phyloP scores from a whole-genome alignment of 2,888 invertebrate genomes.

The Iselma pallidipennis region DNA sequence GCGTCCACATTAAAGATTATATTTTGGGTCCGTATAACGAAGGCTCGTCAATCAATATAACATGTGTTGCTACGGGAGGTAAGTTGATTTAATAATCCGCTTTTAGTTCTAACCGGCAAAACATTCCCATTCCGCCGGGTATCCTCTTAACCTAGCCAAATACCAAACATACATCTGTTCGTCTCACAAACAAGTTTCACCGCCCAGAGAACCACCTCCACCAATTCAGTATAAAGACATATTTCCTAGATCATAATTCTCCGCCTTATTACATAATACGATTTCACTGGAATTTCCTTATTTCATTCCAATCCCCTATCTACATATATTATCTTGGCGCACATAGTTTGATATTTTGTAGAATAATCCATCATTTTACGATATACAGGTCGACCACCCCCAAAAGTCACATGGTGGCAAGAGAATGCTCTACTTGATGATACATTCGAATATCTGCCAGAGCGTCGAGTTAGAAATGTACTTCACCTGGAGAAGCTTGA shows the following conservation, averaged over 20 bases:
- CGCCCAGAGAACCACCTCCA: not conserved
- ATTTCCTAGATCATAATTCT: not conserved
- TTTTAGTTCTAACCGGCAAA: slow-evolving; percentile 18
- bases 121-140: not conserved
- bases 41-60: slow-evolving; percentile 78
- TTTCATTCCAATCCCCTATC: not conserved
- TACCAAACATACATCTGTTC: not conserved
- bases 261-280: not conserved
- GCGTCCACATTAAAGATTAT: slow-evolving; percentile 73
- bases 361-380: not conserved
- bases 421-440: slow-evolving; percentile 73
- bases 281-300: slow-evolving; percentile 1
- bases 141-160: not conserved
- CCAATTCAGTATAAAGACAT: not conserved
- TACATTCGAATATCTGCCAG: slow-evolving; percentile 67
- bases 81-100: slow-evolving; percentile 50
- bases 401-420: slow-evolving; percentile 78
- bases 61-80: slow-evolving; percentile 87
- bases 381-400: slow-evolving; percentile 70
- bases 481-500: slow-evolving; percentile 70
- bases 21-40: slow-evolving; percentile 85
- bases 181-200: not conserved
- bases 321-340: not conserved
- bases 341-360: not conserved
- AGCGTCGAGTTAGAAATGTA: slow-evolving; percentile 70